phyloP scores from a whole-genome alignment of 2,113 vertebrate genomes.

The Lophotis ruficrista region DNA sequence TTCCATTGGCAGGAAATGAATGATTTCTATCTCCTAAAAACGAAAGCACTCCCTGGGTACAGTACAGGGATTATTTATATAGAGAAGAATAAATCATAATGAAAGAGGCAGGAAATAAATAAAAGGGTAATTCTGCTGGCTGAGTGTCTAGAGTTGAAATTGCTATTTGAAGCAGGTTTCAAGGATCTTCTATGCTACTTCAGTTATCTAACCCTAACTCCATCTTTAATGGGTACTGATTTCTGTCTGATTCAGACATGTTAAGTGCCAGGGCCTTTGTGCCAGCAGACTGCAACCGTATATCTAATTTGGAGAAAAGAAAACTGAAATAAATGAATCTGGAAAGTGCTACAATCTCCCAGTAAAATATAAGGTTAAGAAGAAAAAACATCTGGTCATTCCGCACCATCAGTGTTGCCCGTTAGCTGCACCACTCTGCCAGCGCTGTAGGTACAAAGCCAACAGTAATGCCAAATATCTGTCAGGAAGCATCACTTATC shows the following conservation, averaged over 20 bases:
- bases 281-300: neutral
- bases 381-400: neutral
- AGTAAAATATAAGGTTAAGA: neutral
- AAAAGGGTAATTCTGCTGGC: neutral
- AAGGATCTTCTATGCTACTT: neutral
- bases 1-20: constrained; percentile 54
- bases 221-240: neutral
- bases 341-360: neutral
- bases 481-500: neutral
- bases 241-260: neutral
- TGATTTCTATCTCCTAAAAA: constrained; percentile 51
- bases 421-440: neutral
- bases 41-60: neutral
- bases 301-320: neutral
- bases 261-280: neutral
- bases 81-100: constrained; percentile 57
- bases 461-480: neutral
- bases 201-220: neutral
- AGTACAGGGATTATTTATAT: constrained; percentile 15
- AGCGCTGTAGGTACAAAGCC: neutral
- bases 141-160: neutral
- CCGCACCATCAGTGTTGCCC: neutral
- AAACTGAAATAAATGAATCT: neutral
- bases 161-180: neutral
- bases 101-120: constrained; percentile 49